These are phyloP conservation scores for Macrotis lagotis DNA, from an alignment of 2,113 vertebrate species.

Conservation along the genomic window DNA sequence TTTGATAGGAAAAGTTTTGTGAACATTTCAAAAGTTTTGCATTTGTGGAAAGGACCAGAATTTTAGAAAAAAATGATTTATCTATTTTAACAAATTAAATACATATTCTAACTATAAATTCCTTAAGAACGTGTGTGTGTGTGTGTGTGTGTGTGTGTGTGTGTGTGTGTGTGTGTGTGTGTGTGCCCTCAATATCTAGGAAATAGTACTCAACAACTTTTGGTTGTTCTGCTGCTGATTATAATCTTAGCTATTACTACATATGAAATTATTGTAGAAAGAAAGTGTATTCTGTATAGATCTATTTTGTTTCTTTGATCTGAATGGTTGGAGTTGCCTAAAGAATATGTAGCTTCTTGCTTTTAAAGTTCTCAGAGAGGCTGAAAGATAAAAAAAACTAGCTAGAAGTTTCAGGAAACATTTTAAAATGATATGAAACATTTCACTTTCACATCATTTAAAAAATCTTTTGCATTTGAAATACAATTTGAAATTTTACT, in stretches of 20 bases:
- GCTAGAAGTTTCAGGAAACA: not conserved
- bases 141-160: too few relatives aligned
- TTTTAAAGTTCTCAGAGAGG: not conserved
- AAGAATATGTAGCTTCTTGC: not conserved
- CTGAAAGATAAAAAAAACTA: not conserved
- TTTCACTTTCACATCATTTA: not conserved
- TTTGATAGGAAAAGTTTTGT: not conserved
- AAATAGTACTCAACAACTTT: not conserved
- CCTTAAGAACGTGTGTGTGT: not conserved
- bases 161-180: too few relatives aligned
- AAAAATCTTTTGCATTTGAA: not conserved
- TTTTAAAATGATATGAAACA: not conserved
- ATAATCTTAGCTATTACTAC: not conserved
- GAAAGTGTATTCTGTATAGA: not conserved
- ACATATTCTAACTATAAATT: too few relatives aligned
- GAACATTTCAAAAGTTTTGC: not conserved
- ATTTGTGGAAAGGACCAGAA: not conserved
- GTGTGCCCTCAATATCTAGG: not conserved
- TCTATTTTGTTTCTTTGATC: not conserved
- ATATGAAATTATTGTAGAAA: not conserved
- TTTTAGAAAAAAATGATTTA: not conserved
- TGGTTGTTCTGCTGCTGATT: not conserved
- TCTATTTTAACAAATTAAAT: not conserved
- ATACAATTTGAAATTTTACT: not conserved
- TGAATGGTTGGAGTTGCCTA: not conserved